Evolutionary conservation across 2,113 vertebrate genomes (phyloP).

Genomic region (Xenopus borealis): DNA sequence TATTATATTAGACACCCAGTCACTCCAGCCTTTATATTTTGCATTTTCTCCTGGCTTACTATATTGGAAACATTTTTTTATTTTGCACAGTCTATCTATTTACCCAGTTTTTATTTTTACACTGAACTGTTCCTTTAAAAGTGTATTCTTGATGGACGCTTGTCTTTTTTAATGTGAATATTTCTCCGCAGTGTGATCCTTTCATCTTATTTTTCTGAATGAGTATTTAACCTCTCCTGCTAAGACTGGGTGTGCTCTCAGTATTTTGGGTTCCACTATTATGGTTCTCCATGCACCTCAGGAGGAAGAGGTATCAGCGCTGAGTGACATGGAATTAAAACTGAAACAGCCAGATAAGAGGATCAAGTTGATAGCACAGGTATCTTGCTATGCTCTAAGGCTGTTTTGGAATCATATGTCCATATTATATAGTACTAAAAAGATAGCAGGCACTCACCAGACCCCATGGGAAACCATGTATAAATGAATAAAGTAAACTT

Average conservation of each 20-base stretch:
- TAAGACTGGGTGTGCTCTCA: conserved; percentile 76
- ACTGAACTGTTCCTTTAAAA: too few relatives aligned
- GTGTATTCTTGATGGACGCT: background rate
- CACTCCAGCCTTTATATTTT: too few relatives aligned
- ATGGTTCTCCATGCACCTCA: conserved; percentile 82
- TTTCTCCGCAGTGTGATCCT: conserved; percentile 69
- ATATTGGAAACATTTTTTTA: too few relatives aligned
- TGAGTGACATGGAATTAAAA: conserved; percentile 77
- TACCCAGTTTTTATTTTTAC: too few relatives aligned
- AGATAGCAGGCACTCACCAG: background rate
- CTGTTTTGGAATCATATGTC: background rate
- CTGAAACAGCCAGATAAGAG: conserved; percentile 76
- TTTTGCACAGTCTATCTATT: too few relatives aligned
- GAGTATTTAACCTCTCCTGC: conserved; percentile 76
- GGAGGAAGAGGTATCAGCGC: conserved; percentile 72
- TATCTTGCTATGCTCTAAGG: too few relatives aligned
- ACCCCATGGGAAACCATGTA: background rate
- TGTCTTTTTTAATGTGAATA: background rate
- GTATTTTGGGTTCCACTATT: conserved; percentile 74
- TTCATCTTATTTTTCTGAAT: conserved; percentile 76
- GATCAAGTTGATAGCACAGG: too few relatives aligned
- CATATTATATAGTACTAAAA: too few relatives aligned
- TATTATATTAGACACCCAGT: too few relatives aligned
- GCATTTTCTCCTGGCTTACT: too few relatives aligned
- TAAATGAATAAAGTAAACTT: background rate